Evolutionary conservation across 2,888 invertebrate species (phyloP).

Genomic region (Diaprepes abbreviatus): DNA sequence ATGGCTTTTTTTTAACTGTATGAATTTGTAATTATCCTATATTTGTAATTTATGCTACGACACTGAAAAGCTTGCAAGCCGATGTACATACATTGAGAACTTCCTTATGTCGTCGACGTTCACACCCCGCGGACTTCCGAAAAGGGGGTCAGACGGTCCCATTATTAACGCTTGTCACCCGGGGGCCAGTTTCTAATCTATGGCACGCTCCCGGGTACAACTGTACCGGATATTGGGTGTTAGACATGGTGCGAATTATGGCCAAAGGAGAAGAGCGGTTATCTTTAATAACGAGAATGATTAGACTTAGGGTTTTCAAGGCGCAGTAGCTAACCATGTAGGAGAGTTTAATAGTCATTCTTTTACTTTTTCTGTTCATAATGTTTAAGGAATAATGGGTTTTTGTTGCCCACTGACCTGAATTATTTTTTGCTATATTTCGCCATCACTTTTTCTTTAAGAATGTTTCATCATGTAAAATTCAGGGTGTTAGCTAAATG

Average conservation of each 20-base stretch:
- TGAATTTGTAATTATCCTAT: no score
- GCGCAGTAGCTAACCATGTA: no score
- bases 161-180: constrained; percentile 41
- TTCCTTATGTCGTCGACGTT: constrained; percentile 43
- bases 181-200: constrained; percentile 43
- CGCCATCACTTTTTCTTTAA: no score
- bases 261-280: constrained; percentile 44
- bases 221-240: constrained; percentile 50
- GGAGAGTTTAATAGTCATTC: no score
- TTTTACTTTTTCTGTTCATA: no score
- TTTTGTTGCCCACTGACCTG: no score
- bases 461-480: no score
- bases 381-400: no score
- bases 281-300: constrained; percentile 40
- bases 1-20: no score
- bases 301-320: constrained; percentile 14
- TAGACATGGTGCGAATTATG: constrained; percentile 50
- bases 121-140: constrained; percentile 46
- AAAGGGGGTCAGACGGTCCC: constrained; percentile 39
- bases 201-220: constrained; percentile 48
- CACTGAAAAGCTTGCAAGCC: constrained; percentile 14
- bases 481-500: no score
- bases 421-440: no score
- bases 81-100: constrained; percentile 22
- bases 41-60: no score